phyloP scores from a whole-genome alignment of 2,113 vertebrate species.

The Gnathonemus echidnorhynchus region DNA sequence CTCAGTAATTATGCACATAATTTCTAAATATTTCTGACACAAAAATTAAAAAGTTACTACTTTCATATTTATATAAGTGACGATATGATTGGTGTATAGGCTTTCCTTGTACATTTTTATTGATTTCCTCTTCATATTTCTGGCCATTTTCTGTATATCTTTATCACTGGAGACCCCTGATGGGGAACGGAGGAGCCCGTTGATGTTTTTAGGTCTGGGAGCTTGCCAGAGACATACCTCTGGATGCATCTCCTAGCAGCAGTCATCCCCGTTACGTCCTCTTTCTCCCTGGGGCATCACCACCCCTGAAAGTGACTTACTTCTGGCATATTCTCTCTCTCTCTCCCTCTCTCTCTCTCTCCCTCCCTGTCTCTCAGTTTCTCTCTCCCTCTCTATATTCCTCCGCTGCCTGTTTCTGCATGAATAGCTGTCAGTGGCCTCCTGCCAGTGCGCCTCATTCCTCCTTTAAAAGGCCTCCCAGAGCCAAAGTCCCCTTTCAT shows the following conservation, averaged over 20 bases:
- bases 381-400: conserved; percentile 33
- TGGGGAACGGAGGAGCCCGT: conserved; percentile 58
- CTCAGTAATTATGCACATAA: not conserved
- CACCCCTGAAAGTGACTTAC: conserved; percentile 71
- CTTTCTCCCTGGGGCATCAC: conserved; percentile 69
- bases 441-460: conserved; percentile 59
- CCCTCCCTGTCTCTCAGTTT: conserved; percentile 32
- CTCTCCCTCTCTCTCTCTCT: conserved; percentile 28
- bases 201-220: conserved; percentile 56
- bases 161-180: conserved; percentile 63
- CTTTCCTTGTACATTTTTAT: conserved; percentile 9
- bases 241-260: conserved; percentile 70
- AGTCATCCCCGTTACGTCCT: conserved; percentile 47
- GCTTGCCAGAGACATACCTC: conserved; percentile 60
- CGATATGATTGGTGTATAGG: not conserved
- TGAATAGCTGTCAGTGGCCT: conserved; percentile 68
- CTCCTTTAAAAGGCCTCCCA: conserved; percentile 38
- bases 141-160: conserved; percentile 64
- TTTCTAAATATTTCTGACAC: not conserved
- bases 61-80: not conserved
- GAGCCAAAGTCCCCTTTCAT: conserved; percentile 68
- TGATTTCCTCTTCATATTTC: conserved; percentile 47
- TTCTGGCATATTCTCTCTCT: conserved; percentile 55
- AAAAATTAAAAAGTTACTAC: not conserved
- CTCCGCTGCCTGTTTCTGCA: conserved; percentile 63